These are phyloP conservation scores for Guaruba guarouba DNA, from an alignment of 2,113 vertebrate genomes.

Conservation along the genomic window DNA sequence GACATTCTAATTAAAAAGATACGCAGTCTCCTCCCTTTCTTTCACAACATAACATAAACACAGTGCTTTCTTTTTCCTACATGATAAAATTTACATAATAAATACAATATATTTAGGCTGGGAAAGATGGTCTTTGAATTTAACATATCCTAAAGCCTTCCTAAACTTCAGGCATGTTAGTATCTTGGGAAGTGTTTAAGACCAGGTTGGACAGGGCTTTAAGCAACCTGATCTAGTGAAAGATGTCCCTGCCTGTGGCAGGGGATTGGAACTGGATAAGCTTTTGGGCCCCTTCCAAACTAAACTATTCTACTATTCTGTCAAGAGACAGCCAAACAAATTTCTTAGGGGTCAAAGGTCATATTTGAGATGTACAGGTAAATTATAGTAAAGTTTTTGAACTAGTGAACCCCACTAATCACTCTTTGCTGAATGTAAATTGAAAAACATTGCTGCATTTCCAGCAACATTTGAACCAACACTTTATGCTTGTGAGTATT, in stretches of 20 bases:
- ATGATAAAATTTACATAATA: neutral
- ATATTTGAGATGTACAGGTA: neutral
- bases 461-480: neutral
- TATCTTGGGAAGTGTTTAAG: neutral
- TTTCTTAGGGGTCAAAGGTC: neutral
- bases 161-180: neutral
- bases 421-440: neutral
- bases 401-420: neutral
- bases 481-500: neutral
- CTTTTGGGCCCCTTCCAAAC: neutral
- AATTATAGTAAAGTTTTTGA: neutral
- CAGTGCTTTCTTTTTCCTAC: neutral
- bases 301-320: neutral
- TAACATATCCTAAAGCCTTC: neutral
- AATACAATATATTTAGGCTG: neutral
- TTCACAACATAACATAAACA: neutral
- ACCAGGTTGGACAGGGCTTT: neutral
- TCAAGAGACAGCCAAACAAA: neutral
- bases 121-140: neutral
- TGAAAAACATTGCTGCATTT: neutral
- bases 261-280: neutral
- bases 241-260: neutral
- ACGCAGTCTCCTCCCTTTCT: fast-evolving
- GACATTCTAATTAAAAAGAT: neutral
- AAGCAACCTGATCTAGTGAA: neutral